Base-by-base conservation (phyloP, 2,113 vertebrate genomes). In the Spea bombifrons region DNA sequence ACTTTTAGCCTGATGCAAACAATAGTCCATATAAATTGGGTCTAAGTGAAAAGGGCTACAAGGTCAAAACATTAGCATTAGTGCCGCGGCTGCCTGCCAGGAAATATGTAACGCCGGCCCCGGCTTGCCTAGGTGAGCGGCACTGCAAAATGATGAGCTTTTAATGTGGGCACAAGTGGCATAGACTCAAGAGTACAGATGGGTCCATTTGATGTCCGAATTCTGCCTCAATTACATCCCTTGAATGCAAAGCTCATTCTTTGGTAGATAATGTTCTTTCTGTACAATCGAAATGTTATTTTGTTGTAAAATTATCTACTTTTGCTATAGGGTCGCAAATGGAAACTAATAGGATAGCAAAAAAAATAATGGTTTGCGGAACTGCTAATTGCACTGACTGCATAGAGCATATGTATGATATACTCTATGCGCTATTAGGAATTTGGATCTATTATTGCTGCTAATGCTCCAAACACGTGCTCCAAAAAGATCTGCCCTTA, bases 1-100 rank as follows among this genome's bases (percentile, higher is more conserved):
- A 78, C 63, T 73, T 82, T 75, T 64, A 83, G 72, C 71, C 53
- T 73, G 47, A 71, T n/a, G 55, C 15, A 77, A 81, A 75, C 46
- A 83, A 55, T 64, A 45, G 49, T n/a, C 4, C 66, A 43, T 75
- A 55, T 46, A 72, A 84, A 75, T 16, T 78, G 16, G 78, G 49
- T 76, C 44, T 59, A 57, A 71, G 72, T n/a, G 78, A 75, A 79
- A 72, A 82, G 46, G 57, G 47, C 9, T 75, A 53, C 3, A 7
- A 49, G n/a, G 57, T 53, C 45, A 82, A 81, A 71, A 75, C 63
- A 53, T 3, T 0, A 76, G 30, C 52, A 13, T 15, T 52, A 30
- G 30, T 30, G 66, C 44, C 69, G 17, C 17, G 30, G 8, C 30
- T 43, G 8, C 17, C 71, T 69, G 5, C 71, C 69, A n/a, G 53